Percentiles rank a stretch among this genome's conserved stretches.
Conservation (phyloP, 2,113 vertebrate genomes). For the Xerus inauris region DNA sequence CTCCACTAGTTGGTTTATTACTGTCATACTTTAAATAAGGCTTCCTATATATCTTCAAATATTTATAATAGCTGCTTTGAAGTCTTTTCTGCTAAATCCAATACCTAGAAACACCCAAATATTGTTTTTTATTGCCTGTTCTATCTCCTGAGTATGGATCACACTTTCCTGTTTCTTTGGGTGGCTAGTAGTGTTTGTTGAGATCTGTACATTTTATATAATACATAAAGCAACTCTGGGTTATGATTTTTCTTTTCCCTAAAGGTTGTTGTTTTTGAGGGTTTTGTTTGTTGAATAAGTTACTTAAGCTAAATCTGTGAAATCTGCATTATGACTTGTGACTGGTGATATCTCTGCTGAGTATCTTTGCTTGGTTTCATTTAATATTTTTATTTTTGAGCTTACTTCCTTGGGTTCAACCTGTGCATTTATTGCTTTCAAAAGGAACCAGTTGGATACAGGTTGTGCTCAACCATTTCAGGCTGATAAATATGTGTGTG, state of each 20-base stretch:
- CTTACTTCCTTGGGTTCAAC: background rate
- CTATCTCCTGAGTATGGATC: background rate
- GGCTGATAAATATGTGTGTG: background rate
- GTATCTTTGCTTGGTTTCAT: background rate
- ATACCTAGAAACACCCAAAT: background rate
- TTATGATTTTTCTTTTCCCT: background rate
- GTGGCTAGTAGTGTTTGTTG: background rate
- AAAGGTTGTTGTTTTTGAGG: background rate
- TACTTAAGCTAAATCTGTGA: background rate
- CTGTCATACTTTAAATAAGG: background rate
- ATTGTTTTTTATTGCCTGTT: background rate
- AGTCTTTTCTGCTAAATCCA: background rate
- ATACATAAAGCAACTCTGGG: background rate
- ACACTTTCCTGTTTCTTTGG: background rate
- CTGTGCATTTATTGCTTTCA: background rate
- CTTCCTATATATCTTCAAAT: background rate
- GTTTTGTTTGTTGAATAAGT: background rate
- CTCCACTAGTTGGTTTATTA: background rate
- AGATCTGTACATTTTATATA: background rate
- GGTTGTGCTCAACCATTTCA: background rate
- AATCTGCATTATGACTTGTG: background rate
- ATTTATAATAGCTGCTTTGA: background rate
- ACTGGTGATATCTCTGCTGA: background rate
- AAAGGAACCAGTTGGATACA: background rate
- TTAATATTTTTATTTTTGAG: background rate